phyloP scores from a whole-genome alignment of 1,140 invertebrate species.

The Muscidifurax raptorellus region DNA sequence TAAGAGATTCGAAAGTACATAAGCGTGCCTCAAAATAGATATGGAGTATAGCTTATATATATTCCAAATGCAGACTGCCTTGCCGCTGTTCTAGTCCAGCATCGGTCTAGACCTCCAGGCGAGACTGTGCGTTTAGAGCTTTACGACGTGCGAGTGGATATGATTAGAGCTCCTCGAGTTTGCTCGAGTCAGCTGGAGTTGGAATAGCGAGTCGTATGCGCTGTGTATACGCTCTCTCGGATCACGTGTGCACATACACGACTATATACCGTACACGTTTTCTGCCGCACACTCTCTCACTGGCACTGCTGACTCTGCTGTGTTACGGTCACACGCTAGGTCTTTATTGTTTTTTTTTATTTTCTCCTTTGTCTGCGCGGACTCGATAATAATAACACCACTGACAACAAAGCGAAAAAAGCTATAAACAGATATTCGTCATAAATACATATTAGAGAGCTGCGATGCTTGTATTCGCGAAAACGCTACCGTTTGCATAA shows the following conservation, averaged over 20 bases:
- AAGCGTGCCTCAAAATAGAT: constrained; percentile 67
- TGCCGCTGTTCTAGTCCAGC: constrained; percentile 68
- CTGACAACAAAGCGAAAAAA: constrained; percentile 34
- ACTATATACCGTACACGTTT: constrained; percentile 8
- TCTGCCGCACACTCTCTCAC: not conserved
- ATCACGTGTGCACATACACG: constrained; percentile 30
- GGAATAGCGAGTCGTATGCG: constrained; percentile 45
- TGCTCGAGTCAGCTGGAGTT: constrained; percentile 57
- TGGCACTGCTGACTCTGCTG: constrained; percentile 39
- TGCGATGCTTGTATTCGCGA: not conserved
- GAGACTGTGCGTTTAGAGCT: constrained; percentile 65
- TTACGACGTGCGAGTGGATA: constrained; percentile 58
- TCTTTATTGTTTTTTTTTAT: constrained; percentile 41
- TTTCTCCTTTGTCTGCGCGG: constrained; percentile 25
- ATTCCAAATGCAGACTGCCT: constrained; percentile 66
- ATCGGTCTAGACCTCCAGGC: constrained; percentile 69
- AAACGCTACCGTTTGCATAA: not conserved
- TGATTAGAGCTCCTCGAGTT: constrained; percentile 59
- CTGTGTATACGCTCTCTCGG: constrained; percentile 1
- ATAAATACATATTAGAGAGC: not conserved
- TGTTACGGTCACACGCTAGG: constrained; percentile 1
- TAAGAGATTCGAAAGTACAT: not conserved
- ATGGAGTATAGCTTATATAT: constrained; percentile 60
- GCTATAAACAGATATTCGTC: constrained; percentile 31
- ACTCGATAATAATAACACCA: constrained; percentile 28